Conservation (phyloP, 2,797 vertebrate species). For the Nyctalus aviator region DNA sequence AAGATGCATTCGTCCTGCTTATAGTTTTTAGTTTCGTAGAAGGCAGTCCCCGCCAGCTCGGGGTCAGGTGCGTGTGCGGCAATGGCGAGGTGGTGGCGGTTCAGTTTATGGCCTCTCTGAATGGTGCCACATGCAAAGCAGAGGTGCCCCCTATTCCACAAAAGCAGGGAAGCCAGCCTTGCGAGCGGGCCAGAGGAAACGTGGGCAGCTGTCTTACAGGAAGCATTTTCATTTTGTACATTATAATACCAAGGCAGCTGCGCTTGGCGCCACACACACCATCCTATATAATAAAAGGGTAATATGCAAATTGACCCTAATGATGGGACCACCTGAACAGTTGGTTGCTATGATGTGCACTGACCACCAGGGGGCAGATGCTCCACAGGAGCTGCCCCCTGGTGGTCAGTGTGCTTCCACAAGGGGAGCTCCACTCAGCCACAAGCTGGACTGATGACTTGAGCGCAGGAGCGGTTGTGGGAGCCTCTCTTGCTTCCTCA, state of each 20-base stretch:
- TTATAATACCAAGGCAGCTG: slow-evolving; percentile 75
- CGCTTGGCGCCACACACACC: slow-evolving; percentile 60
- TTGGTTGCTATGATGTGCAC: too few relatives aligned
- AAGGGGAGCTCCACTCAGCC: too few relatives aligned
- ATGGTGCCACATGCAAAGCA: slow-evolving; percentile 68
- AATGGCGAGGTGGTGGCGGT: slow-evolving; percentile 48
- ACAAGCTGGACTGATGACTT: too few relatives aligned
- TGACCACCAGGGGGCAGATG: too few relatives aligned
- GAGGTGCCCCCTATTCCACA: slow-evolving; percentile 80
- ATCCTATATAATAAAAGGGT: slow-evolving; percentile 55
- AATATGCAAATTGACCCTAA: too few relatives aligned
- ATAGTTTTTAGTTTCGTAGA: slow-evolving; percentile 69
- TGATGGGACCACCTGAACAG: too few relatives aligned
- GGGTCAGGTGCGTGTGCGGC: slow-evolving; percentile 5
- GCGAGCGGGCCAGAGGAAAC: slow-evolving; percentile 68
- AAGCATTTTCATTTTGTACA: slow-evolving; percentile 73
- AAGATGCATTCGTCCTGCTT: slow-evolving; percentile 21
- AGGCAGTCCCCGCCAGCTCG: slow-evolving; percentile 48
- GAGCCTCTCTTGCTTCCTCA: too few relatives aligned
- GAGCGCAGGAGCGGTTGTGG: too few relatives aligned
- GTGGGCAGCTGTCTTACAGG: slow-evolving; percentile 83
- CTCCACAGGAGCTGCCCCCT: too few relatives aligned
- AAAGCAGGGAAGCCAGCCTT: slow-evolving; percentile 75
- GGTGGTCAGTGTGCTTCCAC: too few relatives aligned
- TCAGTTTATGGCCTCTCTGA: slow-evolving; percentile 78